phyloP scores from a whole-genome alignment of 1,140 invertebrate species.

The Thalassaphorura encarpata region DNA sequence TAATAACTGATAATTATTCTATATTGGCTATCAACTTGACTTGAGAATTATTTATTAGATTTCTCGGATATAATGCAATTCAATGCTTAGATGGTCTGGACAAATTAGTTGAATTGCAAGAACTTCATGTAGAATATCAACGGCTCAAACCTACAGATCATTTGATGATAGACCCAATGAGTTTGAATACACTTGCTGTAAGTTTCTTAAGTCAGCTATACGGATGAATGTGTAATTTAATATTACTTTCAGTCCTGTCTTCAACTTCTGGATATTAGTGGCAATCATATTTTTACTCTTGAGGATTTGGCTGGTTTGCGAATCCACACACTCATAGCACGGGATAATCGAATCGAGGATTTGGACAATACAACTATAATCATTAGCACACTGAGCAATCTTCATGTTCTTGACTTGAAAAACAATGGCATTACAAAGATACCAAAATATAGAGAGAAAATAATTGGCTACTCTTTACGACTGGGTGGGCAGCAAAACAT shows the following conservation, averaged over 20 bases:
- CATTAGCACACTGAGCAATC: constrained; percentile 11
- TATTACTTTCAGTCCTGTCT: constrained; percentile 9
- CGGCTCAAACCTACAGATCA: constrained; percentile 43
- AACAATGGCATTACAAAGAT: constrained; percentile 19
- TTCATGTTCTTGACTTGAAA: constrained; percentile 17
- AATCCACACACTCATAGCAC: constrained; percentile 8
- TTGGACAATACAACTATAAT: constrained; percentile 14
- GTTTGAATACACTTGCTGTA: constrained; percentile 48
- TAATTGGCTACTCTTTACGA: constrained; percentile 20
- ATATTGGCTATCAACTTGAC: too few relatives aligned
- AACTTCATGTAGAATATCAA: constrained; percentile 58
- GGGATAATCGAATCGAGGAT: constrained; percentile 14
- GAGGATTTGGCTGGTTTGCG: constrained; percentile 21
- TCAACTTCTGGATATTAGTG: constrained; percentile 15
- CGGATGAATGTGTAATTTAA: too few relatives aligned
- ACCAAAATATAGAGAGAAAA: constrained; percentile 23
- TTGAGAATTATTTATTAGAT: constrained; percentile 15
- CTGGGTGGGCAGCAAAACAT: too few relatives aligned
- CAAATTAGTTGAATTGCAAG: constrained; percentile 46
- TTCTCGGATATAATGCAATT: constrained; percentile 55
- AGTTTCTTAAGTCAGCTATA: too few relatives aligned
- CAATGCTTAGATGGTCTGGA: constrained; percentile 56
- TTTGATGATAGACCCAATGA: constrained; percentile 55
- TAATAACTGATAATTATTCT: too few relatives aligned
- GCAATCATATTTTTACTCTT: constrained; percentile 18